phyloP scores from a whole-genome alignment of 2,888 invertebrate genomes.

The Protodeltote pygarga region DNA sequence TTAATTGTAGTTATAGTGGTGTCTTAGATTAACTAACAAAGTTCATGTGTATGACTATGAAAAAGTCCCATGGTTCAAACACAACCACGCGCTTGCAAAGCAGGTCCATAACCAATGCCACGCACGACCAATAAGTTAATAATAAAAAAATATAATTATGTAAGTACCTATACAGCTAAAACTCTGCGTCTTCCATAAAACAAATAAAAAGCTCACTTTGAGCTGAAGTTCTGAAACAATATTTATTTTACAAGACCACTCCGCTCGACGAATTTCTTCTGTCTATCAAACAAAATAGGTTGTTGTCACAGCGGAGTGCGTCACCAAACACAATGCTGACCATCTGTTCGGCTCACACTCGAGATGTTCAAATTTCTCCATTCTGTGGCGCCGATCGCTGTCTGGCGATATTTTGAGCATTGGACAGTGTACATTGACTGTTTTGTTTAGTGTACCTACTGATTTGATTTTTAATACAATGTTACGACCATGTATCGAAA shows the following conservation, averaged over 20 bases:
- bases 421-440: slow-evolving; percentile 25
- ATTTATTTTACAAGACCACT: neutral
- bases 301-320: slow-evolving; percentile 19
- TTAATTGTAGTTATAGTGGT: too few species aligned
- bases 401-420: slow-evolving; percentile 22
- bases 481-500: too few species aligned
- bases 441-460: too few species aligned
- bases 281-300: slow-evolving; percentile 8
- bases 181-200: neutral
- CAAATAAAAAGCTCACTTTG: neutral
- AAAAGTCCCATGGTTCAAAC: too few species aligned
- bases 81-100: too few species aligned
- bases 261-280: neutral
- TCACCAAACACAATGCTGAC: slow-evolving; percentile 30
- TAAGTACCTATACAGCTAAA: too few species aligned
- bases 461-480: too few species aligned
- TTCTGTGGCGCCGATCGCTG: slow-evolving; percentile 28
- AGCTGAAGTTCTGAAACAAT: neutral
- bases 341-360: slow-evolving; percentile 39
- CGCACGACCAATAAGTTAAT: too few species aligned
- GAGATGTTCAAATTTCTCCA: slow-evolving; percentile 41
- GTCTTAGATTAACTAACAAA: too few species aligned
- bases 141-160: too few species aligned
- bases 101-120: too few species aligned
- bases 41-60: too few species aligned